phyloP scores from a whole-genome alignment of 1,140 invertebrate genomes.

The Pseudomyrmex dendroicus region DNA sequence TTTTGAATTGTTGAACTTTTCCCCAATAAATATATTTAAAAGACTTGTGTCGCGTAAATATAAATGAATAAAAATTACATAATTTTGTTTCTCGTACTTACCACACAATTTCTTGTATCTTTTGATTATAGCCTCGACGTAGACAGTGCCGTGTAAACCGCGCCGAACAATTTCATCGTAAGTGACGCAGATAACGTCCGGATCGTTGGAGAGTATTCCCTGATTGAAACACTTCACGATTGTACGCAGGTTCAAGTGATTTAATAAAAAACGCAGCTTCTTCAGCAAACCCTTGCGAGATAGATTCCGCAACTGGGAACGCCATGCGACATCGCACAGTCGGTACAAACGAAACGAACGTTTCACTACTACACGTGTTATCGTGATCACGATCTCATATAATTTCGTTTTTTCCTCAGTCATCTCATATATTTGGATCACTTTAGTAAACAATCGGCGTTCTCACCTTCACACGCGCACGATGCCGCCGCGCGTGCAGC shows the following conservation, averaged over 20 bases:
- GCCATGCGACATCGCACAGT: slow-evolving; percentile 27
- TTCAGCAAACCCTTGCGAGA: neutral
- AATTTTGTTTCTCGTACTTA: slow-evolving; percentile 2
- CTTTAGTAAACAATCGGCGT: neutral
- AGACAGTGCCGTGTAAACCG: slow-evolving; percentile 4
- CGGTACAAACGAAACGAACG: slow-evolving; percentile 8
- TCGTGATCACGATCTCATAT: slow-evolving; percentile 16
- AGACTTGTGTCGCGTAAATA: neutral
- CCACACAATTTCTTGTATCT: neutral
- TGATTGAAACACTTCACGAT: slow-evolving; percentile 35
- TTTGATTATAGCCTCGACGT: slow-evolving; percentile 23
- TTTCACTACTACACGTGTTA: slow-evolving; percentile 18
- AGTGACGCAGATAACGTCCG: slow-evolving; percentile 13
- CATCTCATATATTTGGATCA: slow-evolving; percentile 6
- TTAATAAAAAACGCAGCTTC: slow-evolving; percentile 20
- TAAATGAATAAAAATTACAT: neutral
- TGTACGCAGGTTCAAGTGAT: slow-evolving; percentile 29
- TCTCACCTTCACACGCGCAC: neutral
- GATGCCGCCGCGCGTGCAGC: no score
- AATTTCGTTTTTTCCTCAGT: neutral
- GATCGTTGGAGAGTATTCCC: slow-evolving; percentile 14
- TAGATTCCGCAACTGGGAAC: neutral
- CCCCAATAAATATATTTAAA: neutral
- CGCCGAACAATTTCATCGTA: slow-evolving; percentile 35
- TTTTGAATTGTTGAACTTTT: neutral